Evolutionary conservation across 37 sponge, comb jelly and placozoan genomes (phyloP).

Genomic region (Eunapius fragilis): DNA sequence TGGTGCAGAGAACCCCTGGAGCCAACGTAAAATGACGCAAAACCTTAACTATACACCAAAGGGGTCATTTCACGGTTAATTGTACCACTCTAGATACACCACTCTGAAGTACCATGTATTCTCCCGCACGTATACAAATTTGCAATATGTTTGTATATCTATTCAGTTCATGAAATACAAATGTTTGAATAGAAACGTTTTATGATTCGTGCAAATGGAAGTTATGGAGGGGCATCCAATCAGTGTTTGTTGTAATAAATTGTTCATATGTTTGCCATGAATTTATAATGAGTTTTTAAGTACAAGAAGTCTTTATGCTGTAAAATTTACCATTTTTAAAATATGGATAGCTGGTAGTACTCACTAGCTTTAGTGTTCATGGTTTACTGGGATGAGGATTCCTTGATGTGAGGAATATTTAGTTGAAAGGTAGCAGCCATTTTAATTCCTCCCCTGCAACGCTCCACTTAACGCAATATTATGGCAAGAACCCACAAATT

Average conservation of each 20-base stretch:
- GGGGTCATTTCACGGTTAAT: not conserved
- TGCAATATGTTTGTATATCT: not conserved
- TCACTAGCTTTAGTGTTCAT: not conserved
- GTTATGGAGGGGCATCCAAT: not conserved
- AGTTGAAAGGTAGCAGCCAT: not conserved
- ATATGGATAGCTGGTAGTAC: not conserved
- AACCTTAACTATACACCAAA: not conserved
- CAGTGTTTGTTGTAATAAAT: not conserved
- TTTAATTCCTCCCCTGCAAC: not conserved
- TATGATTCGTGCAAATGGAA: not conserved
- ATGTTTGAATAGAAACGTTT: not conserved
- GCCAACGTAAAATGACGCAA: not conserved
- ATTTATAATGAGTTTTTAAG: not conserved
- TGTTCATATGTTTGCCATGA: not conserved
- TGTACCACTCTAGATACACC: not conserved
- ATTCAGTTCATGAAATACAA: not conserved
- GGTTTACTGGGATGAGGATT: not conserved
- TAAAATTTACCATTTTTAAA: not conserved
- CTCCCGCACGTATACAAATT: not conserved
- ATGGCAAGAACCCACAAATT: not conserved
- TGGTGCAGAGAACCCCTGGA: not conserved
- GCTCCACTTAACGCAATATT: not conserved
- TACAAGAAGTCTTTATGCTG: not conserved
- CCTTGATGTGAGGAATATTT: not conserved
- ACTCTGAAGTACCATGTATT: not conserved